Evolutionary conservation across 2,797 vertebrate genomes (phyloP).

Genomic region (Microtus agrestis): DNA sequence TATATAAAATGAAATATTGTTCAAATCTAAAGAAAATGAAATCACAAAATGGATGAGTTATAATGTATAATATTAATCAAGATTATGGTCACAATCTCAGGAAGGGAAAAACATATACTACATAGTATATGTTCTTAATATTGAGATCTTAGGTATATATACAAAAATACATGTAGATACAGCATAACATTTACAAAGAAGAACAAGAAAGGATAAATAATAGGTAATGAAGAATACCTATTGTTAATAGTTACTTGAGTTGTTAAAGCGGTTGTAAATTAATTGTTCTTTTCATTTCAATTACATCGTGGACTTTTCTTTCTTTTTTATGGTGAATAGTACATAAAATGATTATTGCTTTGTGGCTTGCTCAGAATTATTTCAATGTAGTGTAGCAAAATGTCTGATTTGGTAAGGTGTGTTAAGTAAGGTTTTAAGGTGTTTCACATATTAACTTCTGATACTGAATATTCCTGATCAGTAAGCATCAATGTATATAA

Average conservation of each 20-base stretch:
- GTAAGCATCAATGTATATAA: background rate
- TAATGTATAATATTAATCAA: background rate
- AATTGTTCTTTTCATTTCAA: background rate
- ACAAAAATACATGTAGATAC: background rate
- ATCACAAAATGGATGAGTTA: background rate
- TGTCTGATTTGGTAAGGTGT: background rate
- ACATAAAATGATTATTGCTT: background rate
- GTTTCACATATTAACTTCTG: background rate
- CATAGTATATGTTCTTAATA: too few species aligned
- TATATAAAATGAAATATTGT: background rate
- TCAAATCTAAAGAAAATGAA: background rate
- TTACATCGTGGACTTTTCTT: background rate
- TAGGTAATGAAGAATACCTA: background rate
- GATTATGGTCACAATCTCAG: background rate
- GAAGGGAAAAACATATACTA: background rate
- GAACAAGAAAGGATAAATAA: background rate
- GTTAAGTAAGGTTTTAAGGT: background rate
- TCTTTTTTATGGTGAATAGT: background rate
- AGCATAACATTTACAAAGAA: background rate
- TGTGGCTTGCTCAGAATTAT: background rate
- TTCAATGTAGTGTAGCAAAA: background rate
- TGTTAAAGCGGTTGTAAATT: background rate
- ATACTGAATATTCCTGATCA: background rate
- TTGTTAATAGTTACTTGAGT: background rate
- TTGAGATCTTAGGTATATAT: background rate